Evolutionary conservation across 2,797 vertebrate genomes (phyloP), one percentile per base, ranked within the genome.

Genomic region (Delichon dasypus): DNA sequence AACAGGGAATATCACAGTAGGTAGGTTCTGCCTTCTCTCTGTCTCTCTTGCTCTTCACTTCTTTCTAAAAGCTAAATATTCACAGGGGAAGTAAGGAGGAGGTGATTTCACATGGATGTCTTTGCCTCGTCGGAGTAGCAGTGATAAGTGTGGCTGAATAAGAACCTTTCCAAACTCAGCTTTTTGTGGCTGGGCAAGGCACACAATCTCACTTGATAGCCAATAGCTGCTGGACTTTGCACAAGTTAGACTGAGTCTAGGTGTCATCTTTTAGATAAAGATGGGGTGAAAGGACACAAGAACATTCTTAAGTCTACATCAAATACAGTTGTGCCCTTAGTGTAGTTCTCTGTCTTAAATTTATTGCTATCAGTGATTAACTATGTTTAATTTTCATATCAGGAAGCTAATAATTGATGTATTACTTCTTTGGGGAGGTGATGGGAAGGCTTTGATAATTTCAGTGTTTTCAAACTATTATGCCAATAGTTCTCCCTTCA

Each of bases 1-100:
- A 91, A 97, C 93, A 75, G 99, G 99, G 79, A 98, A 98, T 85
- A 98, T 99, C 85, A 97, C 98, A 85, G 97, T 99, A 95, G 99
- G 99, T 99, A 98, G 90, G 98, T 96, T 82, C 71, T 80, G 25
- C 16, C 16, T 75, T 85, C 13, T 81, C 10, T 61, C 5, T 77
- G 1, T 55, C 34, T 77, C 34, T 48, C 17, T 54, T 19, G 18
- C 7, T 66, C 32, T 66, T 79, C 10, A 4, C 22, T 68, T 87
- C 9, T 34, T 85, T 85, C 21, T 75, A 12, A 88, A 62, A 62
- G 45, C 26, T 81, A 25, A 75, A 32, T 80, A 40, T 36, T 73
- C 29, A 38, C 27, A 47, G 22, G 22, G 45, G 18, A 72, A 36
- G 7, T 30, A 38, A 68, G 83, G 54, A 55, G 17, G 57, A 83